Evolutionary conservation across 2,797 vertebrate genomes (phyloP), one percentile per base, ranked within the genome.

Genomic region (Masticophis lateralis): DNA sequence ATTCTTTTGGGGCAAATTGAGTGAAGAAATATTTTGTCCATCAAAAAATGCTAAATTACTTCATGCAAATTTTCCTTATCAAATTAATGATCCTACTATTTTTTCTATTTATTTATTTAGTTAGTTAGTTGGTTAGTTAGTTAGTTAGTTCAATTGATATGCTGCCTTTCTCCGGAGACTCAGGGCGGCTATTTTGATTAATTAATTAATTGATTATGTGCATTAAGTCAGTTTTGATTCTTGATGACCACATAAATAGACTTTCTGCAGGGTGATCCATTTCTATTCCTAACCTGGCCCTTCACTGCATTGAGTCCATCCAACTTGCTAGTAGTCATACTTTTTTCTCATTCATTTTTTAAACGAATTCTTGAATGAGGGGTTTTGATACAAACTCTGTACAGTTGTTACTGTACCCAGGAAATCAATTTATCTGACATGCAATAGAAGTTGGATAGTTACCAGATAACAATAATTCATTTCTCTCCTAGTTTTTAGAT

Each of bases 401-500:
- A 28, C 28, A 16, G 8, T n/a, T 79, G n/a, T 51, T 12, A 28
- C 74, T 43, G 13, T 61, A 28, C 53, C 60, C 87, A 56, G 61
- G 18, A 16, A 87, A 28, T 18, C 86, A 51, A 25, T 25, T 37
- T 5, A 22, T 66, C 28, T 51, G 0, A 51, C 91, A 56, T 79
- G 37, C 55, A 66, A 59, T 59, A 14, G 59, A 88, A 16, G 27
- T 27, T 10, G 20, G n/a, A 63, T 51, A 22, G 69, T 43, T 43
- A 20, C 83, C 20, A 91, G 83, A 63, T 25, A 69, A 0, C 86
- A 87, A 92, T n/a, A 32, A 60, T 53, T 93, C 18, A 83, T 96
- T 87, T 95, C 93, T 25, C 90, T 92, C 12, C 66, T 97, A 99
- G 99, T 99, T 99, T 94, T 98, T 99, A 61, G 98, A 99, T 94